These are phyloP conservation scores for Hiodon alosoides DNA, from an alignment of 2,113 vertebrate genomes.

Conservation along the genomic window DNA sequence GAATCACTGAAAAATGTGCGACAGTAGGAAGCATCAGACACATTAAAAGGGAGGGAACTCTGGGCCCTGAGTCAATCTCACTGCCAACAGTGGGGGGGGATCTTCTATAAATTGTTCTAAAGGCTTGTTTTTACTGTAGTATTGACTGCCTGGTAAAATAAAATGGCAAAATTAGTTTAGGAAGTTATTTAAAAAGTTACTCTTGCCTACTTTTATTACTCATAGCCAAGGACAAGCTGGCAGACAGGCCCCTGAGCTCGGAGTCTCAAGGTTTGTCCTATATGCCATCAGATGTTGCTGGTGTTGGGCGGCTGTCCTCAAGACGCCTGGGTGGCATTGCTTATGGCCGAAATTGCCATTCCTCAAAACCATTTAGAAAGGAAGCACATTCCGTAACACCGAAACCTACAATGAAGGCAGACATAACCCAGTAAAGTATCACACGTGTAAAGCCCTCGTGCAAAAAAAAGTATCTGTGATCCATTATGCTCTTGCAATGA, in stretches of 20 bases:
- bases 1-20: no score
- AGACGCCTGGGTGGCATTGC: slow-evolving; percentile 52
- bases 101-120: no score
- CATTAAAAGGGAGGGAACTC: no score
- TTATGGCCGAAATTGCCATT: slow-evolving; percentile 49
- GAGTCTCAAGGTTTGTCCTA: slow-evolving; percentile 7
- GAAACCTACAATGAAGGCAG: slow-evolving; percentile 48
- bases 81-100: no score
- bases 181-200: no score
- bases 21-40: no score
- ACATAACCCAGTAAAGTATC: slow-evolving; percentile 41
- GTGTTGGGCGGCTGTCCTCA: slow-evolving; percentile 34
- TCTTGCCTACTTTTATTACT: no score
- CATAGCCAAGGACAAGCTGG: no score
- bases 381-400: slow-evolving; percentile 50
- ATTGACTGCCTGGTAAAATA: no score
- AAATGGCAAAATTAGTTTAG: no score
- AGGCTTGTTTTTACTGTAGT: no score
- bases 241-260: neutral
- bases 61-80: no score
- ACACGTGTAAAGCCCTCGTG: slow-evolving; percentile 25
- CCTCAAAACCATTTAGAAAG: slow-evolving; percentile 49
- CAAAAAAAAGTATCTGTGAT: slow-evolving; percentile 27
- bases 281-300: slow-evolving; percentile 17
- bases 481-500: slow-evolving; percentile 42